Conservation (phyloP, 35 echinoderm and acorn worm species). For the Patiria miniata region DNA sequence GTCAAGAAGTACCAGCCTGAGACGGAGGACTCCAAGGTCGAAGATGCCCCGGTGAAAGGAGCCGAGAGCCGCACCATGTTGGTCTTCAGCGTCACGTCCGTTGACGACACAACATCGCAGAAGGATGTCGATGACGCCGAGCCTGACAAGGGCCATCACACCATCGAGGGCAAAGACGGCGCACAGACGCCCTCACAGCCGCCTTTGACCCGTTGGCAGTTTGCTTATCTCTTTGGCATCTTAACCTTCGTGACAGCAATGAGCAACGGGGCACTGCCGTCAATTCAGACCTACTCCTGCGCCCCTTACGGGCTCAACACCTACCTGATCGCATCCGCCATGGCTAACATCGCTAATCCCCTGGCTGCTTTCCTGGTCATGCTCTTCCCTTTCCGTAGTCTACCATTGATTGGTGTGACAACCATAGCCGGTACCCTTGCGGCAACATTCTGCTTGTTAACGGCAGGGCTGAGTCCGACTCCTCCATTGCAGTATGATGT, state of each 20-base stretch:
- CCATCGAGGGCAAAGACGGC: neutral
- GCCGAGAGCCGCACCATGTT: constrained; percentile 52
- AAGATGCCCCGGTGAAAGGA: neutral
- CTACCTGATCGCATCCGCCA: constrained; percentile 77
- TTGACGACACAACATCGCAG: neutral
- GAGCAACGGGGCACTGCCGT: constrained; percentile 89
- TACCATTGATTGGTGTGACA: constrained; percentile 51
- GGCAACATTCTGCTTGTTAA: constrained; percentile 67
- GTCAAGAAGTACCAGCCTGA: constrained; percentile 1
- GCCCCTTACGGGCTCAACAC: constrained; percentile 79
- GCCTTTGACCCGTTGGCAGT: neutral
- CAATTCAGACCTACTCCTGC: constrained; percentile 87
- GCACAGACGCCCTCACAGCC: neutral
- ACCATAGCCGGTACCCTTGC: constrained; percentile 55
- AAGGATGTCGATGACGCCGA: neutral
- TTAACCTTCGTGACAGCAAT: constrained; percentile 82
- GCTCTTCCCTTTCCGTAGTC: constrained; percentile 66
- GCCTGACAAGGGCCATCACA: too few species aligned
- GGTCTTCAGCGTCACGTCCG: constrained; percentile 28
- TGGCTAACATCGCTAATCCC: constrained; percentile 90
- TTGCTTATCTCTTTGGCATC: constrained; percentile 58
- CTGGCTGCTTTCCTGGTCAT: constrained; percentile 84
- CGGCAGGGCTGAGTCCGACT: constrained; percentile 75
- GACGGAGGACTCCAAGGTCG: neutral
- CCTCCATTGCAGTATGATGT: constrained; percentile 75